Percentiles rank a stretch among this genome's conserved stretches.
Evolutionary conservation across 2,797 vertebrate species (phyloP).

Genomic region (Hozukius guyotensis): DNA sequence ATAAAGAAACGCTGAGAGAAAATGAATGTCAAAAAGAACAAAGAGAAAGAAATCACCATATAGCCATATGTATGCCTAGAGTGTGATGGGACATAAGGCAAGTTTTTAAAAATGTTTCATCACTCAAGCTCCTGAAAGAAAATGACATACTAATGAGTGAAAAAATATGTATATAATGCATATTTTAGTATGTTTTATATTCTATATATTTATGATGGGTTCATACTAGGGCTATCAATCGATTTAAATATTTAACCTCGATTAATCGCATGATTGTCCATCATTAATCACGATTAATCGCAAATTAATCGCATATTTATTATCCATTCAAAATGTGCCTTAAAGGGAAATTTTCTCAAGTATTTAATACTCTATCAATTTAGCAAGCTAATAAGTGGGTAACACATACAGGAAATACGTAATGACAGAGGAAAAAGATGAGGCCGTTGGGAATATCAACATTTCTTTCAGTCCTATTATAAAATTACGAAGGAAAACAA

Average conservation of each 20-base stretch:
- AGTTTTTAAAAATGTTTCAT: not conserved
- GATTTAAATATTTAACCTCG: no score
- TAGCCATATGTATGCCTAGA: not conserved
- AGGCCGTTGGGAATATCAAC: no score
- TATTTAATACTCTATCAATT: no score
- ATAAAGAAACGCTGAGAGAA: slow-evolving; percentile 14
- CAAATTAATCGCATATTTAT: no score
- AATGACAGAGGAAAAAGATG: no score
- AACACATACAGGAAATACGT: no score
- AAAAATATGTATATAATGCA: not conserved
- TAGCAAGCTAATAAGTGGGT: no score
- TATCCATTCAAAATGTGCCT: no score
- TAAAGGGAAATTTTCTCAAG: no score
- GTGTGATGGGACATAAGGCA: not conserved
- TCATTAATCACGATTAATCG: no score
- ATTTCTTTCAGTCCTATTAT: rapidly evolving
- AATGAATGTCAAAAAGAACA: slow-evolving; percentile 12
- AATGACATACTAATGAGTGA: not conserved
- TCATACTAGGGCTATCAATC: not conserved
- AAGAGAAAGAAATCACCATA: not conserved
- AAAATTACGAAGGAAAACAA: no score
- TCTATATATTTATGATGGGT: not conserved
- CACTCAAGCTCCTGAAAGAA: not conserved
- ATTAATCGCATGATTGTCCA: no score
- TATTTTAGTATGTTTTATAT: not conserved